phyloP scores from a whole-genome alignment of 2,888 invertebrate genomes.

The Oscheius sp. region DNA sequence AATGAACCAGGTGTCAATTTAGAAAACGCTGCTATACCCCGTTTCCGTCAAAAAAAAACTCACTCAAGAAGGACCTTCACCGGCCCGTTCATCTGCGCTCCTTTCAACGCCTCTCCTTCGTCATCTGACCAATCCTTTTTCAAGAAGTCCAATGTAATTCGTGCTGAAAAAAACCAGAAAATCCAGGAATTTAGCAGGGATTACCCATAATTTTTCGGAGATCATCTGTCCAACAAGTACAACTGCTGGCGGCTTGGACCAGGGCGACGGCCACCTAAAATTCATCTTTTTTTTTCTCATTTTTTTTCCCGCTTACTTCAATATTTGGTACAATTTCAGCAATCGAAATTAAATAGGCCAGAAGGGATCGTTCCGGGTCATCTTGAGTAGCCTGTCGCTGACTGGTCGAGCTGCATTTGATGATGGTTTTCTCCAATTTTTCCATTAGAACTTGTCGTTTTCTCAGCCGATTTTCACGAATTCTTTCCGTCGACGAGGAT shows the following conservation, averaged over 20 bases:
- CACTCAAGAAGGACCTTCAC: constrained; percentile 37
- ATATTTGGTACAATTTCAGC: constrained; percentile 17
- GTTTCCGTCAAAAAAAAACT: background rate
- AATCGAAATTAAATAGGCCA: constrained; percentile 1
- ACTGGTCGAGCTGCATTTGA: background rate
- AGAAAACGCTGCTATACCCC: background rate
- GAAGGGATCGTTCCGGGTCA: constrained; percentile 29
- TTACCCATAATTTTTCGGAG: constrained; percentile 28
- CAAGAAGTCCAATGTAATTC: constrained; percentile 47
- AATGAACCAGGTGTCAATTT: too few relatives aligned
- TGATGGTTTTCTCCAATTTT: constrained; percentile 31
- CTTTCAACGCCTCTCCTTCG: constrained; percentile 37
- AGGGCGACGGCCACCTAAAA: constrained; percentile 7
- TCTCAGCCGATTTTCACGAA: background rate
- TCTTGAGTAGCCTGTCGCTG: constrained; percentile 1
- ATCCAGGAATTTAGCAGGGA: background rate
- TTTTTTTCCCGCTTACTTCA: too few relatives aligned
- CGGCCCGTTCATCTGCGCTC: constrained; percentile 27
- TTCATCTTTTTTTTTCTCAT: too few relatives aligned
- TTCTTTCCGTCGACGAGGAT: background rate
- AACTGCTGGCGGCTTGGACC: constrained; percentile 9
- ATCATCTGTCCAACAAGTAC: constrained; percentile 20
- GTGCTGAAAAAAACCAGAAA: constrained; percentile 41
- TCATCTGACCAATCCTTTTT: constrained; percentile 38
- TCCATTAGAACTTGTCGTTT: constrained; percentile 24